These are phyloP conservation scores for Rhinoptilus africanus DNA, from an alignment of 2,113 vertebrate genomes.

Conservation along the genomic window DNA sequence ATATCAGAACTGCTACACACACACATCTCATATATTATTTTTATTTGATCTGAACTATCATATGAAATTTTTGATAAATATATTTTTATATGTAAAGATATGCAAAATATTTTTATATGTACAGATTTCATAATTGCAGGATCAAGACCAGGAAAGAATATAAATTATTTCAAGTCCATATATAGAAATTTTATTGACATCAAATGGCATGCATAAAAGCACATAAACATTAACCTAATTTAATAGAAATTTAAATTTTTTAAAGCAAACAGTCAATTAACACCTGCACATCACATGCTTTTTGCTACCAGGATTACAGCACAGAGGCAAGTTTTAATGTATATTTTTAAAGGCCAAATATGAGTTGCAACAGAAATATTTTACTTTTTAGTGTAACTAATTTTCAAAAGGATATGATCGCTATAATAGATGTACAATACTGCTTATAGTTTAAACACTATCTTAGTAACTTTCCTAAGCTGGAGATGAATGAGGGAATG, in stretches of 20 bases:
- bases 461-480: not conserved
- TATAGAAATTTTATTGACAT: not conserved
- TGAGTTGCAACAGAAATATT: not conserved
- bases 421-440: not conserved
- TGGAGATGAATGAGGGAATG: not conserved
- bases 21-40: not conserved
- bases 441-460: not conserved
- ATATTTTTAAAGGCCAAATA: not conserved
- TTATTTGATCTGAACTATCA: not conserved
- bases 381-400: not conserved
- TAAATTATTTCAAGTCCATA: not conserved
- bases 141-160: not conserved
- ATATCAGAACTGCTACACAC: not conserved
- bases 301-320: not conserved
- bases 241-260: not conserved
- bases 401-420: not conserved
- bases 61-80: not conserved
- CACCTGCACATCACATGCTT: not conserved
- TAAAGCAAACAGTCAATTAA: not conserved
- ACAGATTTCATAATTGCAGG: not conserved
- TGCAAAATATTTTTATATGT: not conserved
- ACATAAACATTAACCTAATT: not conserved
- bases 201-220: not conserved
- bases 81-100: not conserved
- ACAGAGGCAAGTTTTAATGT: not conserved